phyloP scores from a whole-genome alignment of 2,797 vertebrate species.

The Acanthurus lineatus region DNA sequence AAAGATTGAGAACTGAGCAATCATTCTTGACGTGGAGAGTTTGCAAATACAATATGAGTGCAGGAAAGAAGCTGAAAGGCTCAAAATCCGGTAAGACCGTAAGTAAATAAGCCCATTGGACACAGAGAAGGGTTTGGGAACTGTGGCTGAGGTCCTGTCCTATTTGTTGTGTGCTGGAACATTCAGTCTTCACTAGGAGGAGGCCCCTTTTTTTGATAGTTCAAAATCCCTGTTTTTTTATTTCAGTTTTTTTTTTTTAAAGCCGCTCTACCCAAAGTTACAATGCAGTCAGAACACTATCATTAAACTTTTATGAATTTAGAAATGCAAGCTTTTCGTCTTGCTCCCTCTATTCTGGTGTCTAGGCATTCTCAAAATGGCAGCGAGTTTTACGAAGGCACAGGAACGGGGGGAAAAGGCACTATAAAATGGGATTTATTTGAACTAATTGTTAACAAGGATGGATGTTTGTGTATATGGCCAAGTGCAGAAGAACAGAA shows the following conservation, averaged over 20 bases:
- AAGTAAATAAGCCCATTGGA: constrained; percentile 86
- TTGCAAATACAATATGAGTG: constrained; percentile 82
- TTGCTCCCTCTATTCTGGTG: constrained; percentile 46
- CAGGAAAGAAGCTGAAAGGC: constrained; percentile 78
- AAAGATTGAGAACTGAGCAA: constrained; percentile 82
- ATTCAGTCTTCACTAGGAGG: constrained; percentile 53
- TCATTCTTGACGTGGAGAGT: constrained; percentile 80
- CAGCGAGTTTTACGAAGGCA: constrained; percentile 32
- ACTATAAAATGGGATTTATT: constrained; percentile 82
- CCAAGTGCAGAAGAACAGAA: constrained; percentile 40
- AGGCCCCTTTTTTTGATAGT: constrained; percentile 46
- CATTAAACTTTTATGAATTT: constrained; percentile 74
- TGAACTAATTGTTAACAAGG: constrained; percentile 57
- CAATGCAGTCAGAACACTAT: constrained; percentile 57
- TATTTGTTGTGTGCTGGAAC: constrained; percentile 76
- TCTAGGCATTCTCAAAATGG: constrained; percentile 49
- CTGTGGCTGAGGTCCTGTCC: constrained; percentile 74
- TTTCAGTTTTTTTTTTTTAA: constrained; percentile 30
- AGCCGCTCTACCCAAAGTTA: constrained; percentile 55
- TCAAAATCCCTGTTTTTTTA: constrained; percentile 48
- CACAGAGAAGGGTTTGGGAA: constrained; percentile 78
- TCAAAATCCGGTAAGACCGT: constrained; percentile 82
- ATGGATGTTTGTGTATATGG: constrained; percentile 43
- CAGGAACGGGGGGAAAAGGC: constrained; percentile 18
- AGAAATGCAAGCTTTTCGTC: constrained; percentile 42